Percentiles rank a stretch among this genome's conserved stretches.
These are phyloP conservation scores for Poliocrania exsul DNA, from an alignment of 2,797 vertebrate species.

Conservation along the genomic window DNA sequence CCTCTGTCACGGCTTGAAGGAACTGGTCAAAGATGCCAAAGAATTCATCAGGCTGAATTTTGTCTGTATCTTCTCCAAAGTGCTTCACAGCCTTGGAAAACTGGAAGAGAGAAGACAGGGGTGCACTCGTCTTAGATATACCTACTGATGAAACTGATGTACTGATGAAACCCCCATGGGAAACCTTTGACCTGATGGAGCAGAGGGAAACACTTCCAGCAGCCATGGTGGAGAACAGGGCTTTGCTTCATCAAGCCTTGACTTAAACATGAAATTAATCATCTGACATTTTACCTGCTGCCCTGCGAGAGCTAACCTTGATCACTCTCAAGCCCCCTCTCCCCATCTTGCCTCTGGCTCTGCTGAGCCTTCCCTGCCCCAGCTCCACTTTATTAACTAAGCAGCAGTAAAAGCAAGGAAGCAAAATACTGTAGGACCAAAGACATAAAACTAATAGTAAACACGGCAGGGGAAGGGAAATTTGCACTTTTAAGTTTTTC, in stretches of 20 bases:
- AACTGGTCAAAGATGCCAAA: conserved; percentile 99
- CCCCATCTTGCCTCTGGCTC: conserved; percentile 28
- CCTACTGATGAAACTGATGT: too few relatives aligned
- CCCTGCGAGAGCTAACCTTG: background rate
- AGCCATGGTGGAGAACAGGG: background rate
- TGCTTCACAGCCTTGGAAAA: conserved; percentile 92
- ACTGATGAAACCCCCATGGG: background rate
- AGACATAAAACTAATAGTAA: conserved; percentile 72
- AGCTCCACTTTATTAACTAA: conserved; percentile 65
- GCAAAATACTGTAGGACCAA: conserved; percentile 43
- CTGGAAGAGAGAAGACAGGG: conserved; percentile 70
- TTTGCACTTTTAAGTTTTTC: conserved; percentile 72
- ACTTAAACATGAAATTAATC: background rate
- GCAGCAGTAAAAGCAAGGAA: conserved; percentile 74
- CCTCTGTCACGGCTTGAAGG: conserved; percentile 92
- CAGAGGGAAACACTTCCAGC: background rate
- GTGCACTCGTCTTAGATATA: background rate
- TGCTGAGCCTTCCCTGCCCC: background rate
- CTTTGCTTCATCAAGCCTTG: background rate
- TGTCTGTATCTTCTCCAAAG: conserved; percentile 92
- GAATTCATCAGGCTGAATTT: conserved; percentile 97
- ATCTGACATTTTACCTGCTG: background rate
- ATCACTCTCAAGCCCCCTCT: background rate
- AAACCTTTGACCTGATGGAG: background rate
- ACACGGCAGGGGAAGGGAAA: conserved; percentile 70